Evolutionary conservation across 2,797 vertebrate species (phyloP), one percentile per base, ranked within the genome.

Genomic region (Dryobates pubescens): DNA sequence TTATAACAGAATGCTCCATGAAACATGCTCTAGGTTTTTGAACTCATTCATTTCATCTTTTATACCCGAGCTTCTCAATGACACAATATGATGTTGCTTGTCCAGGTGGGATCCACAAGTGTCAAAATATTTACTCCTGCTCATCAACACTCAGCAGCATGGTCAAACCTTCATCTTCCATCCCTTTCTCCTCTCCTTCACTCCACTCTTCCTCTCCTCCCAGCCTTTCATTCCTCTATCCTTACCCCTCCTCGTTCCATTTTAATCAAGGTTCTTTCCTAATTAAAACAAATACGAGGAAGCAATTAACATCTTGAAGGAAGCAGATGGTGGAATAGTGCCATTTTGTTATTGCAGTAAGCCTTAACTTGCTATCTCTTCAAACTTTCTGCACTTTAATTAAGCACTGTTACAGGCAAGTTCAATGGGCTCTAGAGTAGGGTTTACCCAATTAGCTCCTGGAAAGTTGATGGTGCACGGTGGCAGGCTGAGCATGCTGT

Each of bases 211-310:
- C 59, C 78, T 71, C 64, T 92, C 67, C 77, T 95, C 87, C 61
- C 67, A 90, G 90, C 43, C 29, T 76, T 85, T 82, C 87, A 80
- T 56, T 95, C 54, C 88, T 94, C 83, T 94, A 84, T 86, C 77
- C 78, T 75, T 78, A 91, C 90, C 95, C 94, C 81, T 95, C 78
- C 88, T 91, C 73, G 86, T 87, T 97, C 93, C 89, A 94, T 96
- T 96, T 96, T 96, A 96, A 97, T 97, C 97, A 97, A 97, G 96
- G 96, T 96, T 94, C 87, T 96, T 93, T 97, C 93, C 97, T 97
- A 97, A 98, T 98, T 98, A 97, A 98, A 98, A 97, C 97, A 98
- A 98, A 97, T 97, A 97, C 94, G 95, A 97, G 97, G 97, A 97
- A 97, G 97, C 96, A 98, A 97, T 98, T 97, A 97, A 96, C 87